Base-by-base conservation (phyloP, 2,113 vertebrate species). In the Cephalopterus ornatus region DNA sequence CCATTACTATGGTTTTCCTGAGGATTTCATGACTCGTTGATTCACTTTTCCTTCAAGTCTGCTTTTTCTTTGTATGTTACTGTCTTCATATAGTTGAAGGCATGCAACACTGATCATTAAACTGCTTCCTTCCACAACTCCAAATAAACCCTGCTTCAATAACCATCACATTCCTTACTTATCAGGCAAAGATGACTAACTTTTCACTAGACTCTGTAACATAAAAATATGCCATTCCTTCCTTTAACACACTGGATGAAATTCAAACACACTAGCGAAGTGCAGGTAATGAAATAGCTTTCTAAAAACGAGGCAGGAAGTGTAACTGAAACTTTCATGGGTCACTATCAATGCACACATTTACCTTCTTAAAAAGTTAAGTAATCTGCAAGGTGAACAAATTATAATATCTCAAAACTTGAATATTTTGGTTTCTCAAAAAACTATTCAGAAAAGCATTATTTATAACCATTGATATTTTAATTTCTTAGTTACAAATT, bases 1-100 rank as follows among this genome's bases (percentile, higher is more conserved):
- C 98, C 97, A 98, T 98, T 97, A 97, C 98, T 98, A 98, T 98
- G 98, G 97, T 97, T 97, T 98, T 98, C 97, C 97, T 98, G 96
- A 96, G 92, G 94, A 98, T 98, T 98, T 98, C 98, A 98, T 97
- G 98, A 98, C 97, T 98, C 97, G 93, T 70, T 97, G 97, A 97
- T 97, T 98, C 97, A 98, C 95, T 97, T 97, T 95, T 98, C 95
- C 96, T 98, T 97, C 73, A 85, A 97, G 96, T 94, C 95, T 96
- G 95, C 78, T 96, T 97, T 94, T 97, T 91, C 97, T 97, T 95
- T 95, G 88, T 78, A 80, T 73, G 71, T 96, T 94, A 96, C 96
- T 93, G 86, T 97, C 96, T 97, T 92, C 92, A 75, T 74, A 67
- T 42, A 91, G 93, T 24, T 90, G 85, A 97, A 56, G 42, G 77